Evolutionary conservation across 2,888 invertebrate genomes (phyloP).

Genomic region (Caenorhabditis panamensis): DNA sequence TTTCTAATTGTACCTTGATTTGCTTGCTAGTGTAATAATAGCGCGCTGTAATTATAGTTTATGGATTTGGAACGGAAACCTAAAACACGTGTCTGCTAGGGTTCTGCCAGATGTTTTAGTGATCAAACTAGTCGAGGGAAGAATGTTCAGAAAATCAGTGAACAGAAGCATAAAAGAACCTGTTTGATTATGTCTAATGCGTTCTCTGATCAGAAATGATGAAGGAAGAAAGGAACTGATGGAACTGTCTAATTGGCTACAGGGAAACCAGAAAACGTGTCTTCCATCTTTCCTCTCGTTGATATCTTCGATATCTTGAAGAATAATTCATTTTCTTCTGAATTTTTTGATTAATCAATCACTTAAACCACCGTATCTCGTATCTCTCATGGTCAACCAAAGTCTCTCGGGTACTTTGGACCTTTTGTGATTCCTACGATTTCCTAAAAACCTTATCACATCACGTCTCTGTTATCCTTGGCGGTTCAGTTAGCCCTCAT

Average conservation of each 20-base stretch:
- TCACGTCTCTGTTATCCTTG: too few species aligned
- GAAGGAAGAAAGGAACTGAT: not conserved
- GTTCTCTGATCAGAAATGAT: conserved; percentile 31
- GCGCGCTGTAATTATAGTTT: conserved; percentile 12
- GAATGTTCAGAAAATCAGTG: not conserved
- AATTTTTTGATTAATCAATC: too few species aligned
- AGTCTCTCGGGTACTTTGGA: conserved; percentile 45
- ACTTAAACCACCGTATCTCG: not conserved
- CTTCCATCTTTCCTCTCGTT: not conserved
- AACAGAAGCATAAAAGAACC: not conserved
- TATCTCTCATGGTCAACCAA: conserved; percentile 7
- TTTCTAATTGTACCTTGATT: too few species aligned
- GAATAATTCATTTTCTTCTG: conserved; percentile 27
- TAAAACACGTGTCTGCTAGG: not conserved
- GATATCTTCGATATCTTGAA: too few species aligned
- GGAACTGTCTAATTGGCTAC: conserved; percentile 2
- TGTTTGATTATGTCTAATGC: not conserved
- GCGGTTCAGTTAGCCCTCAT: too few species aligned
- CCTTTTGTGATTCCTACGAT: conserved; percentile 6
- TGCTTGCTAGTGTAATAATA: too few species aligned
- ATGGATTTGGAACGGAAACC: not conserved
- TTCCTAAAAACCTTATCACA: too few species aligned
- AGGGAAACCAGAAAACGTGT: conserved; percentile 26
- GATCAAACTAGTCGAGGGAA: too few species aligned
- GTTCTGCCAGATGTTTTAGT: conserved; percentile 20